Evolutionary conservation across 2,888 invertebrate genomes (phyloP).

Genomic region (Poecilus cupreus): DNA sequence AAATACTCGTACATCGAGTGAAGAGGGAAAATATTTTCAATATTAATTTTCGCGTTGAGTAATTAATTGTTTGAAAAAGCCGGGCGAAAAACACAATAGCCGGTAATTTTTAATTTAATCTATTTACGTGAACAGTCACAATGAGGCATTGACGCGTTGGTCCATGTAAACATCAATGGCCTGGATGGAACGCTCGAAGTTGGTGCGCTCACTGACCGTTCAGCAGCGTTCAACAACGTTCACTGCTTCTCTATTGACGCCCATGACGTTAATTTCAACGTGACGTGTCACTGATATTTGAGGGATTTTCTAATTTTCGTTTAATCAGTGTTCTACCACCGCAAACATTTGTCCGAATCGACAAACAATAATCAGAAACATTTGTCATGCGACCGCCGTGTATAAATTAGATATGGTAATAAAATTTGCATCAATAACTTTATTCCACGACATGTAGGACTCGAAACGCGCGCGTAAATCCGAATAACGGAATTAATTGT

Average conservation of each 20-base stretch:
- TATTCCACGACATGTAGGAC: conserved; percentile 46
- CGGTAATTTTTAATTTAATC: conserved; percentile 24
- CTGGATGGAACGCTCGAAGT: background rate
- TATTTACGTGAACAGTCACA: conserved; percentile 30
- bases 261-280: conserved; percentile 36
- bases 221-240: background rate
- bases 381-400: conserved; percentile 41
- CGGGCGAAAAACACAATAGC: background rate
- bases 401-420: conserved; percentile 51
- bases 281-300: conserved; percentile 48
- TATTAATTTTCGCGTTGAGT: background rate
- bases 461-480: conserved; percentile 34
- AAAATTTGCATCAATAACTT: conserved; percentile 53
- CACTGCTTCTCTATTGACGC: background rate
- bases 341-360: conserved; percentile 50
- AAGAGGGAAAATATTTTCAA: conserved; percentile 14
- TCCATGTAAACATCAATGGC: conserved; percentile 4
- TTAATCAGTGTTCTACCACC: conserved; percentile 38
- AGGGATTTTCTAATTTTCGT: conserved; percentile 50
- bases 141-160: conserved; percentile 4
- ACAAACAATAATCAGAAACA: conserved; percentile 50
- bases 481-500: conserved; percentile 49
- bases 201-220: background rate
- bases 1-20: background rate
- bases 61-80: conserved; percentile 14